phyloP scores from a whole-genome alignment of 2,113 vertebrate genomes.

The Triplophysa siluroides region DNA sequence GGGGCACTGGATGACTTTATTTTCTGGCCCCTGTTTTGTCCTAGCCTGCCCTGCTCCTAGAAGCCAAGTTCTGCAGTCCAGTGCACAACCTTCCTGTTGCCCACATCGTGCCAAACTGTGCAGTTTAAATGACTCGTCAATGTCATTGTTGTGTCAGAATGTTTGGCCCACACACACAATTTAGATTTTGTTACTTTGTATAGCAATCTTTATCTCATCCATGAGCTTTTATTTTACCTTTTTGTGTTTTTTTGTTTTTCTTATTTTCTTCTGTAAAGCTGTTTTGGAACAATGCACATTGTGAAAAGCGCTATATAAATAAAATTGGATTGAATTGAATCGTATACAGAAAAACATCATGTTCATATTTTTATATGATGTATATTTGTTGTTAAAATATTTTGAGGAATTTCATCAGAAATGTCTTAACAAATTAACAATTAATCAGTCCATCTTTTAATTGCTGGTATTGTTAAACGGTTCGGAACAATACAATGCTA shows the following conservation, averaged over 20 bases:
- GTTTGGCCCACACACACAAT: neutral
- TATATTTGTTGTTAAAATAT: neutral
- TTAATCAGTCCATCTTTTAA: neutral
- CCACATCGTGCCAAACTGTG: slow-evolving; percentile 18
- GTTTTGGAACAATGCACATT: no score
- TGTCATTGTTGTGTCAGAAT: slow-evolving; percentile 11
- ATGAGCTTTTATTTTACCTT: no score
- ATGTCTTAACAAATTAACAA: neutral
- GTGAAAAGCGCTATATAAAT: no score
- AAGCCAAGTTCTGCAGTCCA: slow-evolving; percentile 6
- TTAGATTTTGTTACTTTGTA: neutral
- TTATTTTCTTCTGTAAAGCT: no score
- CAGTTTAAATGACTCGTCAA: slow-evolving; percentile 37
- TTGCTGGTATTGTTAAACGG: neutral
- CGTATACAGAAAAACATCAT: no score
- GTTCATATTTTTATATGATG: neutral
- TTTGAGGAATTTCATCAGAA: neutral
- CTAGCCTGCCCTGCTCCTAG: slow-evolving; percentile 36
- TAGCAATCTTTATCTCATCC: neutral
- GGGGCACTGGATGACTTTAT: slow-evolving; percentile 48
- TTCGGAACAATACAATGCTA: neutral
- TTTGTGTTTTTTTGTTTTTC: no score
- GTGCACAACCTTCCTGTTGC: slow-evolving; percentile 32
- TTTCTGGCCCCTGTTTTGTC: slow-evolving; percentile 28
- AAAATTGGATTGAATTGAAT: no score